Conservation (phyloP, 2,888 invertebrate genomes). For the Lathronympha strigana region DNA sequence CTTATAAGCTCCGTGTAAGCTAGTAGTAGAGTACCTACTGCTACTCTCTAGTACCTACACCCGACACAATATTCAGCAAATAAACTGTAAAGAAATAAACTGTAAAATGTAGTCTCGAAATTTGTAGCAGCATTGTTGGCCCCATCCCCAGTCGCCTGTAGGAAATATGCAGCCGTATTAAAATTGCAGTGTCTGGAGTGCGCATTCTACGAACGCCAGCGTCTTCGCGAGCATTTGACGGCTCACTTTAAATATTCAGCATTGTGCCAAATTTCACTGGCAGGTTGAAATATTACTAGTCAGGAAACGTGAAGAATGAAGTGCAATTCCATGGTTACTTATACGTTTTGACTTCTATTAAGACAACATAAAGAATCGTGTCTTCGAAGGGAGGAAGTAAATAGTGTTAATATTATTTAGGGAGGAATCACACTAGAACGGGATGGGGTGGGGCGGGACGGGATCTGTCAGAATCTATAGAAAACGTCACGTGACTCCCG, state of each 20-base stretch:
- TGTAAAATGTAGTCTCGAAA: background rate
- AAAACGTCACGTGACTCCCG: too few relatives aligned
- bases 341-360: too few relatives aligned
- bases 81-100: background rate
- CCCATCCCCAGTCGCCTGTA: background rate
- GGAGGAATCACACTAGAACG: too few relatives aligned
- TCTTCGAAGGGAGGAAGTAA: too few relatives aligned
- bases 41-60: background rate
- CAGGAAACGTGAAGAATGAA: background rate
- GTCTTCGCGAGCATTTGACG: constrained; percentile 13
- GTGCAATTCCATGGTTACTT: too few relatives aligned
- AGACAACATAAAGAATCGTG: too few relatives aligned
- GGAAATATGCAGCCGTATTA: constrained; percentile 31
- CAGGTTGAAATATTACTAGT: constrained; percentile 12
- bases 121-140: constrained; percentile 4
- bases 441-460: too few relatives aligned
- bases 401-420: too few relatives aligned
- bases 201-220: constrained; percentile 15
- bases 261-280: constrained; percentile 20
- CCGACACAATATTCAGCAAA: background rate
- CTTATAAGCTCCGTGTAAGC: too few relatives aligned
- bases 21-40: too few relatives aligned
- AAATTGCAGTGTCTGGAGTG: constrained; percentile 34
- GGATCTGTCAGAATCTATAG: too few relatives aligned
- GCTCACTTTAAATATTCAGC: constrained; percentile 26